Evolutionary conservation across 2,888 invertebrate genomes (phyloP), one percentile per base, ranked within the genome.

Genomic region (Chloroclystis v-ata): DNA sequence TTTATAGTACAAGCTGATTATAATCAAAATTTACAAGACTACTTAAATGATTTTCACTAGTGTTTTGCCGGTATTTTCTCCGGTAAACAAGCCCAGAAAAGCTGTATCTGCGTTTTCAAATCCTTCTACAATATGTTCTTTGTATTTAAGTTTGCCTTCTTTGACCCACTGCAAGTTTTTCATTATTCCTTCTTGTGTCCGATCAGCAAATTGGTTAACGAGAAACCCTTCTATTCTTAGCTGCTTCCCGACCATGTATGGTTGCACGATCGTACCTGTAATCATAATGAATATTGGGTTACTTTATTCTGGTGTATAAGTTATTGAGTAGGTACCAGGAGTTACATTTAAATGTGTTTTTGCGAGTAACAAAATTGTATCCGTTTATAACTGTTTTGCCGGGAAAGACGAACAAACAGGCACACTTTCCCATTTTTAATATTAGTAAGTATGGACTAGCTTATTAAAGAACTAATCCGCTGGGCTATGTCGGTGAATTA

Each of bases 31-130:
- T 11, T 12, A 32, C 12, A n/a, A 25, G 6, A n/a, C 13, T 4
- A 25, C 70, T 87, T 3, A 85, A 35, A 20, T 35, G 11, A 20
- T 83, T 82, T 90, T 89, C 2, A 93, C 89, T 49, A 93, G 74
- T 43, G 91, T 89, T 82, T 93, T 93, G 47, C 93, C 93, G 14
- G 78, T 82, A 67, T 92, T 93, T 25, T 88, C 89, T 10, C 93
- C 93, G 37, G 56, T 72, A 38, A 86, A 81, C 69, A 93, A 79
- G 9, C 89, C 91, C 52, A 89, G 81, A 57, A 94, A 92, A 24
- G 93, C 93, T 30, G 90, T 78, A 1, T 89, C 89, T 72, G 91
- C 89, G 46, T 90, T 90, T 52, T 92, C 91, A 65, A 94, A 93
- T 13, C 92, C 93, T 28, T 90, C 76, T 0, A 90, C 90, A 1